A percentile compares a stretch with the other conserved stretches of the same genome.
phyloP scores from a whole-genome alignment of 2,888 invertebrate genomes.

The Apotomis capreana region DNA sequence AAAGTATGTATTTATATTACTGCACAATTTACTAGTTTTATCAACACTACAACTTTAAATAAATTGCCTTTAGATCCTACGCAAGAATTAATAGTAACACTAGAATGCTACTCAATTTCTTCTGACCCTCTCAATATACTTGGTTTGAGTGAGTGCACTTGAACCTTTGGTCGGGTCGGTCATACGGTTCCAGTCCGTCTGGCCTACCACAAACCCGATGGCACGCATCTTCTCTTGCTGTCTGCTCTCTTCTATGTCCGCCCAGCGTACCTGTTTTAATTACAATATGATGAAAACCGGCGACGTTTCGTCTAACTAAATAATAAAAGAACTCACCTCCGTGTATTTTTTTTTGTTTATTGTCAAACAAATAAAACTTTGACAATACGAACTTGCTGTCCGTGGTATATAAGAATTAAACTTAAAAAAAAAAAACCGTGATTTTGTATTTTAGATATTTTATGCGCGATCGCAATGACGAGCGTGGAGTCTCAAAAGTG shows the following conservation, averaged over 20 bases:
- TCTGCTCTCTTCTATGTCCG: conserved; percentile 96
- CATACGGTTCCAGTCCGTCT: conserved; percentile 98
- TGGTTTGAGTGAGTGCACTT: conserved; percentile 95
- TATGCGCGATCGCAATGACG: conserved; percentile 10
- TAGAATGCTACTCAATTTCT: conserved; percentile 48
- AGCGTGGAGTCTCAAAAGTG: conserved; percentile 4
- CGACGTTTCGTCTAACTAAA: conserved; percentile 43
- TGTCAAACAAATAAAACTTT: conserved; percentile 19
- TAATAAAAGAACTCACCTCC: conserved; percentile 55
- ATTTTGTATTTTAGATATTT: not conserved
- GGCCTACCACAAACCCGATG: conserved; percentile 98
- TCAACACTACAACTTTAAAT: not conserved
- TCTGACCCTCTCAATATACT: conserved; percentile 90
- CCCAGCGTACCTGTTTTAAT: conserved; percentile 96
- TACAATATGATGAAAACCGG: conserved; percentile 71
- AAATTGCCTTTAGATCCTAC: not conserved
- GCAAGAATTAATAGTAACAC: conserved; percentile 14
- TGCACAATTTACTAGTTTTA: not conserved
- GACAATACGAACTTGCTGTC: conserved; percentile 25
- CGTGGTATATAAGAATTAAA: conserved; percentile 8
- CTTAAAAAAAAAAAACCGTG: conserved; percentile 12
- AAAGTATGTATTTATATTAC: not conserved
- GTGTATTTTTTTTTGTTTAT: conserved; percentile 31
- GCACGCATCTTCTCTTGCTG: conserved; percentile 96
- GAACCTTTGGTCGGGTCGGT: conserved; percentile 95